Percentiles rank a stretch among this genome's conserved stretches.
Evolutionary conservation across 2,888 invertebrate genomes (phyloP).

Genomic region (Callosobruchus maculatus): DNA sequence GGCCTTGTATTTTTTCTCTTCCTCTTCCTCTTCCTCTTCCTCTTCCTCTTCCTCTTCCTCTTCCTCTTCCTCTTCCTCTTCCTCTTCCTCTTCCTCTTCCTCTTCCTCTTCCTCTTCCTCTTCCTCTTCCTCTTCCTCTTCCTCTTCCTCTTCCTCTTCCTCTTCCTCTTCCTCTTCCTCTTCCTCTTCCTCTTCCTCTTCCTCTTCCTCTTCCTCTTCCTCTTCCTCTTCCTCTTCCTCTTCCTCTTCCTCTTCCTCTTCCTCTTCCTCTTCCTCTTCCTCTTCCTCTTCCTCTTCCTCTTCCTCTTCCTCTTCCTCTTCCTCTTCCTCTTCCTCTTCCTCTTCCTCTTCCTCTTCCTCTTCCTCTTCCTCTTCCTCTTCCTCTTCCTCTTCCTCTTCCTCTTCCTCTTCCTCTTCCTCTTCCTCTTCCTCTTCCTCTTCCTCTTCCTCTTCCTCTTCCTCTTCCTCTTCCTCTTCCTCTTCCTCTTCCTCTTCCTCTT

Average conservation of each 20-base stretch:
- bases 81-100: slow-evolving; percentile 2
- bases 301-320: slow-evolving; percentile 1
- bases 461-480: too few relatives aligned
- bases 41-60: slow-evolving; percentile 1
- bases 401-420: neutral
- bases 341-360: neutral
- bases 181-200: slow-evolving; percentile 1
- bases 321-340: neutral
- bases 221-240: slow-evolving; percentile 1
- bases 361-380: neutral
- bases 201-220: slow-evolving; percentile 2
- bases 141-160: slow-evolving; percentile 2
- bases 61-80: slow-evolving; percentile 1
- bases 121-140: slow-evolving; percentile 1
- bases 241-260: slow-evolving; percentile 1
- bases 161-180: slow-evolving; percentile 1
- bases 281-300: slow-evolving; percentile 1
- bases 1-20: too few relatives aligned
- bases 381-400: neutral
- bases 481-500: too few relatives aligned
- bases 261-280: slow-evolving; percentile 2
- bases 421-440: neutral
- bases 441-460: neutral
- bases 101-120: slow-evolving; percentile 1
- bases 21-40: slow-evolving; percentile 3